Conservation (phyloP, 2,888 invertebrate genomes). For the Mayetiola destructor region DNA sequence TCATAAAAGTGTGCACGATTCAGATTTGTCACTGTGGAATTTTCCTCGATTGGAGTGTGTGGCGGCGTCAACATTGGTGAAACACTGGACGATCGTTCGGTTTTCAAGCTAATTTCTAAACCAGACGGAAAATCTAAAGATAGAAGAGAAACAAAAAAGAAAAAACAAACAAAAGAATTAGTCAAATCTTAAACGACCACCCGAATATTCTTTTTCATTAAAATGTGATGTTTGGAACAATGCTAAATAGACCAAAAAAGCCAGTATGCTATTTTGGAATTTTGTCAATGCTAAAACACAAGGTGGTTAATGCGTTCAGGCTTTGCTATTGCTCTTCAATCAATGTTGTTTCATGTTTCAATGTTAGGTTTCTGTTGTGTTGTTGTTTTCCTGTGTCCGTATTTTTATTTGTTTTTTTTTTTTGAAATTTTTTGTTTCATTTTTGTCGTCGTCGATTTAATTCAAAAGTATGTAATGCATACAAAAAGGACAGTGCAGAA, state of each 20-base stretch:
- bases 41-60: slow-evolving; percentile 51
- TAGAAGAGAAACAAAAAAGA: slow-evolving; percentile 8
- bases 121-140: slow-evolving; percentile 44
- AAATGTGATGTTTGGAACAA: neutral
- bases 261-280: no score
- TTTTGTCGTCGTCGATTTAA: neutral
- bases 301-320: slow-evolving; percentile 1
- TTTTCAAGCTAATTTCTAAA: slow-evolving; percentile 45
- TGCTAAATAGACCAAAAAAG: neutral
- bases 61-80: slow-evolving; percentile 55
- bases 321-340: no score
- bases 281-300: neutral
- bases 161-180: slow-evolving; percentile 13
- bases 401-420: neutral
- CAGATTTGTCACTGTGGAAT: slow-evolving; percentile 15
- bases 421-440: neutral
- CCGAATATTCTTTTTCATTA: slow-evolving; percentile 6
- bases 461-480: neutral
- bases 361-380: no score
- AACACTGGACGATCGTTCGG: slow-evolving; percentile 42
- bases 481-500: neutral
- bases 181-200: slow-evolving; percentile 8
- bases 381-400: no score
- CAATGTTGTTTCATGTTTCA: no score
- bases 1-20: slow-evolving; percentile 22